Conservation (phyloP, 2,797 vertebrate species). For the Emydoidea blandingii region DNA sequence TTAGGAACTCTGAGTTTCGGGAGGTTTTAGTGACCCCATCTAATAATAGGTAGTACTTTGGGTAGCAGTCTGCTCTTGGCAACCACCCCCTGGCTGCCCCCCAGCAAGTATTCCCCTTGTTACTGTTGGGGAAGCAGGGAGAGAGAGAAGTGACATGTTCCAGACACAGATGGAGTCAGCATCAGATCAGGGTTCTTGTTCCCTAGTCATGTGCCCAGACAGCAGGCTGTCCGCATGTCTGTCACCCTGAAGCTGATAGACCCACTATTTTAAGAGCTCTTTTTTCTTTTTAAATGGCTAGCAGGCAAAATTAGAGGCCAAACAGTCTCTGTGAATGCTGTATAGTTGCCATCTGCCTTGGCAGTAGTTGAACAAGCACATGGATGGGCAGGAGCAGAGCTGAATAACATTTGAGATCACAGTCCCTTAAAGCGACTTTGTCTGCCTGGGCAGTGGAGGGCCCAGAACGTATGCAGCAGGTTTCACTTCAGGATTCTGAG, state of each 20-base stretch:
- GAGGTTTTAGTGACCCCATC: not conserved
- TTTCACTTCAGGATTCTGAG: not conserved
- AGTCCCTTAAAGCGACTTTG: not conserved
- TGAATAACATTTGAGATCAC: not conserved
- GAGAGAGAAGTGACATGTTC: not conserved
- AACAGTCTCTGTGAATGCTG: not conserved
- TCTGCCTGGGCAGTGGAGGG: not conserved
- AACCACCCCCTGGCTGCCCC: fast-evolving
- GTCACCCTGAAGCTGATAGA: not conserved
- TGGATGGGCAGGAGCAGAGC: not conserved
- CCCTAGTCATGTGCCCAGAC: not conserved
- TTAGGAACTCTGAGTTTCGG: fast-evolving
- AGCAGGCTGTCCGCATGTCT: not conserved
- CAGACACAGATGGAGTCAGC: not conserved
- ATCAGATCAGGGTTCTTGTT: not conserved
- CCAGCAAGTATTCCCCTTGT: not conserved
- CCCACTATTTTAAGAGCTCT: not conserved
- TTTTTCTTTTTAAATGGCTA: not conserved
- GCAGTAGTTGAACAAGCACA: not conserved
- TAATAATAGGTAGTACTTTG: too few relatives aligned
- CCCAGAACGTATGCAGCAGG: not conserved
- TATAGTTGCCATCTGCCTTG: not conserved
- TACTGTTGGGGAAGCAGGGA: not conserved
- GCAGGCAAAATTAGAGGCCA: not conserved
- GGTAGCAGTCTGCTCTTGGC: too few relatives aligned